Evolutionary conservation across 2,888 invertebrate species (phyloP).

Genomic region (Agrotis ipsilon): DNA sequence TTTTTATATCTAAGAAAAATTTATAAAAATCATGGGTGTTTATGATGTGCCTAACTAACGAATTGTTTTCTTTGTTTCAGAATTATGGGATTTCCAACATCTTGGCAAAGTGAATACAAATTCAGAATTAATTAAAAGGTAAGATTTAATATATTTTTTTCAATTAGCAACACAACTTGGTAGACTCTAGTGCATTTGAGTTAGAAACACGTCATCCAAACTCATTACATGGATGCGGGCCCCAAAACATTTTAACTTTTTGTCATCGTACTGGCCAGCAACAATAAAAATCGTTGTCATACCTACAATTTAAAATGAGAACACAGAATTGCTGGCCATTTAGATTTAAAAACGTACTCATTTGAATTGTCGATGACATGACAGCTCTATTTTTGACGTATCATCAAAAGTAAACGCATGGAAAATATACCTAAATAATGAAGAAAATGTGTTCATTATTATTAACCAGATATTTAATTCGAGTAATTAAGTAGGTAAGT

Average conservation of each 20-base stretch:
- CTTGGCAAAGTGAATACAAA: slow-evolving; percentile 1
- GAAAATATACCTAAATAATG: neutral
- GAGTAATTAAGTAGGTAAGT: neutral
- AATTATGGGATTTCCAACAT: slow-evolving; percentile 41
- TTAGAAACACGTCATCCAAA: slow-evolving; percentile 59
- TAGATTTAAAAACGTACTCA: slow-evolving; percentile 47
- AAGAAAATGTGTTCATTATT: neutral
- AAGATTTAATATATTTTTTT: slow-evolving; percentile 43
- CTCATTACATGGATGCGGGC: slow-evolving; percentile 70
- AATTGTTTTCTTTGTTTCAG: slow-evolving; percentile 66
- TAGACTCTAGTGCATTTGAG: slow-evolving; percentile 38
- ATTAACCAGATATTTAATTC: neutral
- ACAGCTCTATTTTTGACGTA: slow-evolving; percentile 39
- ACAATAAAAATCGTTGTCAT: slow-evolving; percentile 67
- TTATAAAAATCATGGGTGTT: neutral
- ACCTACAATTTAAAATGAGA: slow-evolving; percentile 68
- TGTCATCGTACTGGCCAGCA: slow-evolving; percentile 63
- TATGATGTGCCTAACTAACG: slow-evolving; percentile 7
- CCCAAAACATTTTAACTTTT: slow-evolving; percentile 72
- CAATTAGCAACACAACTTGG: neutral
- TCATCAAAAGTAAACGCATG: slow-evolving; percentile 40
- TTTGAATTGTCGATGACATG: slow-evolving; percentile 48
- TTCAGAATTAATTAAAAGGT: slow-evolving; percentile 36
- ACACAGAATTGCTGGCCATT: slow-evolving; percentile 63
- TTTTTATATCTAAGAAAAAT: neutral